Evolutionary conservation across 2,888 invertebrate species (phyloP).

Genomic region (Cacoxenus indagator): DNA sequence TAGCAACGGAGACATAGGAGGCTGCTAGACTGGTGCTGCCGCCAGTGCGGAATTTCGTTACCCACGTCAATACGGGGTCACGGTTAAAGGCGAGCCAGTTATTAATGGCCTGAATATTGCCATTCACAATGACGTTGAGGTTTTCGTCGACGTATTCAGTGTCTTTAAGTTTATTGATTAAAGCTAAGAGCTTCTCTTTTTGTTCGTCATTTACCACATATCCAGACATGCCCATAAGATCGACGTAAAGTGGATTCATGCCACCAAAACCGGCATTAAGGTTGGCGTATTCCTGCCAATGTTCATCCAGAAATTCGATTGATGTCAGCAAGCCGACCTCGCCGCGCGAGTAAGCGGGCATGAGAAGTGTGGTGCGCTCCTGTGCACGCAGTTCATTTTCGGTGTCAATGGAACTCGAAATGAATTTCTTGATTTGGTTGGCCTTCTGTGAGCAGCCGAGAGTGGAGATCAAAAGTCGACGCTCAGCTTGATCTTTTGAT

Average conservation of each 20-base stretch:
- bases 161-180: slow-evolving; percentile 51
- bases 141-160: slow-evolving; percentile 39
- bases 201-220: slow-evolving; percentile 57
- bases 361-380: slow-evolving; percentile 59
- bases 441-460: slow-evolving; percentile 77
- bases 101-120: slow-evolving; percentile 47
- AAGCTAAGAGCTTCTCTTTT: slow-evolving; percentile 45
- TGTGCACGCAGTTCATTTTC: slow-evolving; percentile 49
- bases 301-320: slow-evolving; percentile 72
- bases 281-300: slow-evolving; percentile 64
- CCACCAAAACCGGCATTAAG: slow-evolving; percentile 55
- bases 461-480: slow-evolving; percentile 74
- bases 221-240: slow-evolving; percentile 54
- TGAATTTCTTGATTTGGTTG: slow-evolving; percentile 73
- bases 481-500: slow-evolving; percentile 75
- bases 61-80: slow-evolving; percentile 57
- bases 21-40: slow-evolving; percentile 41
- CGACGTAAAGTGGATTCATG: slow-evolving; percentile 55
- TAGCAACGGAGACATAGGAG: slow-evolving; percentile 40
- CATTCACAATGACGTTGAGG: slow-evolving; percentile 47
- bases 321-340: slow-evolving; percentile 71
- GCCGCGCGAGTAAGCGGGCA: slow-evolving; percentile 57
- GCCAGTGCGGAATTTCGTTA: slow-evolving; percentile 38
- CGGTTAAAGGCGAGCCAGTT: slow-evolving; percentile 63
- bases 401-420: slow-evolving; percentile 56